Percentiles rank a stretch among this genome's conserved stretches.
These are phyloP conservation scores for Nomada hirtipes DNA, from an alignment of 2,888 invertebrate species.

Conservation along the genomic window DNA sequence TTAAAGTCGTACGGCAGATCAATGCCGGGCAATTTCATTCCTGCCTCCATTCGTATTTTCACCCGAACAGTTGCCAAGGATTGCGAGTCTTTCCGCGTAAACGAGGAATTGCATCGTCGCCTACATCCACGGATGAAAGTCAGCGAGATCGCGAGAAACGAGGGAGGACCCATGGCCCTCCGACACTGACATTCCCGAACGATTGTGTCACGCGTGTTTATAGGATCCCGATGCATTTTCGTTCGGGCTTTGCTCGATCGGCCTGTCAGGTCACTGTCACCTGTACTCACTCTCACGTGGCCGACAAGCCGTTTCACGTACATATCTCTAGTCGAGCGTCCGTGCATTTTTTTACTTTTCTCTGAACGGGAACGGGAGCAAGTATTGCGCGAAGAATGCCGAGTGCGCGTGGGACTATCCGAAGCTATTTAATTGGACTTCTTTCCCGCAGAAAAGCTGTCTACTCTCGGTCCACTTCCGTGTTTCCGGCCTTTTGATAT, in stretches of 20 bases:
- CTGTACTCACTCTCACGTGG: slow-evolving; percentile 54
- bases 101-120: slow-evolving; percentile 24
- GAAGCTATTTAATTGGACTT: slow-evolving; percentile 23
- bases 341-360: not conserved
- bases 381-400: slow-evolving; percentile 19
- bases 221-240: slow-evolving; percentile 65
- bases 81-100: not conserved
- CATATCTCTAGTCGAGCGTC: not conserved
- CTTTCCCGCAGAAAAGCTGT: slow-evolving; percentile 9
- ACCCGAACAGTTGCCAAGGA: not conserved
- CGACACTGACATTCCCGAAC: slow-evolving; percentile 72
- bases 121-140: not conserved
- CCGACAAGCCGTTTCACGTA: slow-evolving; percentile 35
- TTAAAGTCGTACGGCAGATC: slow-evolving; percentile 9
- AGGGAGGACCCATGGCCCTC: slow-evolving; percentile 64
- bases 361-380: not conserved
- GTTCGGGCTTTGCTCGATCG: slow-evolving; percentile 51
- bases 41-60: slow-evolving; percentile 41
- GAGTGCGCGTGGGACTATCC: slow-evolving; percentile 15
- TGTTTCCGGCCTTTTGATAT: slow-evolving; percentile 10
- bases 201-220: slow-evolving; percentile 74
- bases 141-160: slow-evolving; percentile 6
- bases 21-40: slow-evolving; percentile 53
- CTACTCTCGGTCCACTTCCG: slow-evolving; percentile 7
- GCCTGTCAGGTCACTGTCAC: slow-evolving; percentile 65